Evolutionary conservation across 2,797 vertebrate genomes (phyloP).

Genomic region (Chelidonichthys spinosus): DNA sequence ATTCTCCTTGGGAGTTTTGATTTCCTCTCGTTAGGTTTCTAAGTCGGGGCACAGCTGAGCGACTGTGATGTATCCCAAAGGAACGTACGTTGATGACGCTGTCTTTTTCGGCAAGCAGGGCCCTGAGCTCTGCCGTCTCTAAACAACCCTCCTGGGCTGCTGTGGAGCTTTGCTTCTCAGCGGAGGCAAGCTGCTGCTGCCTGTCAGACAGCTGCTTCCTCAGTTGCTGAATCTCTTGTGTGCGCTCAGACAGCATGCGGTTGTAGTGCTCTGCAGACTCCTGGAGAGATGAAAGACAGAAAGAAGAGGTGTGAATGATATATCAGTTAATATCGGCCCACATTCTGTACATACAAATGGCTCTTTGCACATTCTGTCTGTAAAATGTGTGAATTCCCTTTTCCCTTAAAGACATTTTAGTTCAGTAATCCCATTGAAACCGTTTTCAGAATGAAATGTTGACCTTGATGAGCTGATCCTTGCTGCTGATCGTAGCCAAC

Average conservation of each 20-base stretch:
- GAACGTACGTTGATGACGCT: constrained; percentile 83
- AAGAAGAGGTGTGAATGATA: constrained; percentile 8
- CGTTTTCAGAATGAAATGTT: constrained; percentile 22
- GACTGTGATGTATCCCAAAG: constrained; percentile 38
- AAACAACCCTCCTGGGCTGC: constrained; percentile 77
- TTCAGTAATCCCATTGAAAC: neutral
- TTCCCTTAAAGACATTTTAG: too few species aligned
- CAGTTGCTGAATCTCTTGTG: constrained; percentile 83
- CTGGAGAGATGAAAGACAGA: constrained; percentile 52
- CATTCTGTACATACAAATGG: neutral
- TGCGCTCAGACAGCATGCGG: constrained; percentile 78
- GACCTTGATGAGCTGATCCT: constrained; percentile 87
- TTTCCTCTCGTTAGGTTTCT: constrained; percentile 26
- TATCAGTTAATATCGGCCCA: neutral
- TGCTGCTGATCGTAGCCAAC: constrained; percentile 84
- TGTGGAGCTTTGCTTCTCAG: constrained; percentile 73
- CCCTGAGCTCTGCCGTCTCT: constrained; percentile 76
- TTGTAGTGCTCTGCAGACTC: constrained; percentile 83
- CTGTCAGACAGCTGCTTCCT: constrained; percentile 79
- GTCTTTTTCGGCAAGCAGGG: constrained; percentile 83
- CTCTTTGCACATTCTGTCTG: neutral
- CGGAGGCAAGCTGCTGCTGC: constrained; percentile 74
- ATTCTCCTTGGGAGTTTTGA: constrained; percentile 12
- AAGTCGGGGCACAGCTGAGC: constrained; percentile 27
- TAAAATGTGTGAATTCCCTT: neutral